Percentiles rank a stretch among this genome's conserved stretches.
Conservation (phyloP, 2,888 invertebrate species). For the Strigamia transsilvanica region DNA sequence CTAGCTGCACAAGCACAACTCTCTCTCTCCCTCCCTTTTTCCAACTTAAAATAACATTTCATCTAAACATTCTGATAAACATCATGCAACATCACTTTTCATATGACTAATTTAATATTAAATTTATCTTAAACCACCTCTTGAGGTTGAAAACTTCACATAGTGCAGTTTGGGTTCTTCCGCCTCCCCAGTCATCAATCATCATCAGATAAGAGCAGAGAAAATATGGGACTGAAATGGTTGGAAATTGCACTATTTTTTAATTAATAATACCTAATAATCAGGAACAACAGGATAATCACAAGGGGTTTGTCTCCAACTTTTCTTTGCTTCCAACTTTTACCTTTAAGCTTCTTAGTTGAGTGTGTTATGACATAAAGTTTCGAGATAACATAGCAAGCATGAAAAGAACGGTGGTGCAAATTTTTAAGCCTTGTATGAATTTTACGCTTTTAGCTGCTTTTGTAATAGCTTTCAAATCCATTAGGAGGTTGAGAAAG, state of each 20-base stretch:
- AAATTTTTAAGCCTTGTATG: constrained; percentile 40
- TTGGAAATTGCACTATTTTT: neutral
- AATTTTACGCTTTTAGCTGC: constrained; percentile 39
- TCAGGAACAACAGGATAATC: neutral
- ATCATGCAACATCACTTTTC: no score
- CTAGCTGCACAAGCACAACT: no score
- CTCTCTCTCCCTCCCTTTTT: no score
- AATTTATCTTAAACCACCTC: no score
- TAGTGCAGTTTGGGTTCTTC: no score
- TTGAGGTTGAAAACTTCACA: no score
- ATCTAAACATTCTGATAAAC: no score
- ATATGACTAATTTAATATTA: no score
- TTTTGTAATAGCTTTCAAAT: constrained; percentile 43
- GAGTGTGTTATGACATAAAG: constrained; percentile 36
- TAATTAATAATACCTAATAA: neutral
- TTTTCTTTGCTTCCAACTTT: neutral
- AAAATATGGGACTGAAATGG: no score
- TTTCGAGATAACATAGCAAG: constrained; percentile 28
- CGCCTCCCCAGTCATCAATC: no score
- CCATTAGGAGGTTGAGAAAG: constrained; percentile 39
- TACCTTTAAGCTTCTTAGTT: constrained; percentile 42
- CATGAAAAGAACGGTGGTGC: constrained; percentile 35
- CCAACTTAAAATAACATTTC: no score
- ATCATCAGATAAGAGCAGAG: no score
- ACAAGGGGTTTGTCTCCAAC: neutral